phyloP scores from a whole-genome alignment of 2,113 vertebrate species.

The Rhineura floridana region DNA sequence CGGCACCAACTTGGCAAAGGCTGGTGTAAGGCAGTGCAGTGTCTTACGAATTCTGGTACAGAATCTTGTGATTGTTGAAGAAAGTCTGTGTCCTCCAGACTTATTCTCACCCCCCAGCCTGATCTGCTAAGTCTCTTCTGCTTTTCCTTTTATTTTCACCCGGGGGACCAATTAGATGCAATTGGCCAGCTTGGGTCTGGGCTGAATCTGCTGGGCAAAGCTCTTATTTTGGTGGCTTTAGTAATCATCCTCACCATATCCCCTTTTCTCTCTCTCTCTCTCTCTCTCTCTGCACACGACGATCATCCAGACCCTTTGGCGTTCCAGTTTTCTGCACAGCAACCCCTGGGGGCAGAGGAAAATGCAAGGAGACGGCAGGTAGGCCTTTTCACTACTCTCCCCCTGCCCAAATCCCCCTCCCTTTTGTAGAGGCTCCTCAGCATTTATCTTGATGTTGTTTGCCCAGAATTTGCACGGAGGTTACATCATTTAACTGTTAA shows the following conservation, averaged over 20 bases:
- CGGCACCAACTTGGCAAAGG: not conserved
- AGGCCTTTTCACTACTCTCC: not conserved
- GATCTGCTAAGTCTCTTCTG: not conserved
- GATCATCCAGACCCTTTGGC: not conserved
- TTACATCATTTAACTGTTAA: no score
- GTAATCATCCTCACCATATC: no score
- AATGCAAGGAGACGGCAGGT: fast-evolving
- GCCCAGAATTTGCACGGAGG: no score
- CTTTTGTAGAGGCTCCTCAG: no score
- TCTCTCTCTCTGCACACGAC: not conserved
- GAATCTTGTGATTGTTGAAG: not conserved
- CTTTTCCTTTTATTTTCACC: not conserved
- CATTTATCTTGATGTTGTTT: no score
- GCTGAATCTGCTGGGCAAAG: not conserved
- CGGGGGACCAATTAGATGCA: not conserved
- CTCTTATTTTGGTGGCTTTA: not conserved
- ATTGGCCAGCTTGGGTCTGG: not conserved
- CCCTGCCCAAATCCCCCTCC: no score
- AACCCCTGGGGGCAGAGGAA: fast-evolving
- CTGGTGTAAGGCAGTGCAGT: not conserved
- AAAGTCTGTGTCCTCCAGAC: not conserved
- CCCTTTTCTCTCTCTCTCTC: not conserved
- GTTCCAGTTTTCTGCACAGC: not conserved
- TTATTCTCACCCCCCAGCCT: not conserved
- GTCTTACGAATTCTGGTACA: not conserved